These are phyloP conservation scores for Istiophorus platypterus DNA, from an alignment of 2,113 vertebrate species.

Conservation along the genomic window DNA sequence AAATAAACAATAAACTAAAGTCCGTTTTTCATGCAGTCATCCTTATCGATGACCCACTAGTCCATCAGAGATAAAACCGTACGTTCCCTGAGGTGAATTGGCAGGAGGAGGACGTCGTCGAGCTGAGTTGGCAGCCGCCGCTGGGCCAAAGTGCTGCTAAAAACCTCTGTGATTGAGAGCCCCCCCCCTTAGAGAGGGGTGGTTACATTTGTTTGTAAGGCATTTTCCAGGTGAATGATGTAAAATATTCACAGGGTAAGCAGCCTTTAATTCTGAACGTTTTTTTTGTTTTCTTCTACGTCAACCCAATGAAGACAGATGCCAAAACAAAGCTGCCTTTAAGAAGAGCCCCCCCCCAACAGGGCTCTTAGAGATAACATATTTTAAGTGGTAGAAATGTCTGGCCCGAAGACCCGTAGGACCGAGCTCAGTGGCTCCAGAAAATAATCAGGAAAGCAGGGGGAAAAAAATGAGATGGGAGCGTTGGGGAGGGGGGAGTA, in stretches of 20 bases:
- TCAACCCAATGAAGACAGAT: slow-evolving; percentile 69
- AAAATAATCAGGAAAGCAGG: slow-evolving; percentile 66
- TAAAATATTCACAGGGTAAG: slow-evolving; percentile 79
- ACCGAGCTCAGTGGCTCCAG: slow-evolving; percentile 40
- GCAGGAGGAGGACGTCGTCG: slow-evolving; percentile 58
- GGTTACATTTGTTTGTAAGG: slow-evolving; percentile 74
- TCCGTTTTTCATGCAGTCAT: slow-evolving; percentile 60
- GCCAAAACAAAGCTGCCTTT: slow-evolving; percentile 67
- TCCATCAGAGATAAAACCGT: slow-evolving; percentile 66
- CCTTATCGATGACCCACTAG: slow-evolving; percentile 52
- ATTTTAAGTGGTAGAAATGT: slow-evolving; percentile 53
- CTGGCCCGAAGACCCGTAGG: slow-evolving; percentile 43
- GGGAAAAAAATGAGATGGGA: slow-evolving; percentile 47
- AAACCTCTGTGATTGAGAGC: slow-evolving; percentile 69
- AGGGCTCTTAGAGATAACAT: slow-evolving; percentile 63
- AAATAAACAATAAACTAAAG: too few species aligned
- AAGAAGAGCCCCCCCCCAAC: slow-evolving; percentile 45
- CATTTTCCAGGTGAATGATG: slow-evolving; percentile 79
- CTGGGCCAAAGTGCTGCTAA: slow-evolving; percentile 74
- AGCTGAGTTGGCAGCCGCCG: slow-evolving; percentile 69
- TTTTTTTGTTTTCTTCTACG: slow-evolving; percentile 67
- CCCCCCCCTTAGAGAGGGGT: slow-evolving; percentile 70
- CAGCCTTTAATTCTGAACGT: slow-evolving; percentile 73
- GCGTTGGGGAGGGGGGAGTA: slow-evolving; percentile 42
- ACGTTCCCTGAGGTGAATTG: slow-evolving; percentile 76